phyloP scores from a whole-genome alignment of 2,888 invertebrate species.

The Patella pellucida region DNA sequence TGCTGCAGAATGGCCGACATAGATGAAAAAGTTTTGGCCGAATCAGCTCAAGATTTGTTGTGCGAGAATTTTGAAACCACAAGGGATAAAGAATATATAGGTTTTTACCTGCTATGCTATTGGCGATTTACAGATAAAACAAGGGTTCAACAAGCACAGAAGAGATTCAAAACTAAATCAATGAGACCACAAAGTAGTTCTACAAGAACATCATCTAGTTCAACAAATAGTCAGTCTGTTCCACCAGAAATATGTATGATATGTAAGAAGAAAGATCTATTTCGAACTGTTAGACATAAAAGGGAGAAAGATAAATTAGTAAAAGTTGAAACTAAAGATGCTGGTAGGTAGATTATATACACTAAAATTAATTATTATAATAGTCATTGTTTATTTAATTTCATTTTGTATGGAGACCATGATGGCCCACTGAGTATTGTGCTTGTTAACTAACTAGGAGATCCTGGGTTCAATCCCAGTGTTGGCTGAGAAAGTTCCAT shows the following conservation, averaged over 20 bases:
- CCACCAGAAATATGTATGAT: background rate
- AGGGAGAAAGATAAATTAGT: background rate
- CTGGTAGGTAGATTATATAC: background rate
- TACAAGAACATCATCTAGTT: background rate
- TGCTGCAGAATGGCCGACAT: background rate
- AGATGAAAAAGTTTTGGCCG: background rate
- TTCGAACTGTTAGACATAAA: background rate
- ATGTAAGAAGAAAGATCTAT: background rate
- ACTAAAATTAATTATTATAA: no score
- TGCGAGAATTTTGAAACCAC: background rate
- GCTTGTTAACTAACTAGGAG: no score
- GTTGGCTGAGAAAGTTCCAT: no score
- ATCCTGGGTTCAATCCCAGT: no score
- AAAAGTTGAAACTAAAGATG: background rate
- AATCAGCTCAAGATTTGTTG: background rate
- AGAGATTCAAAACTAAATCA: background rate
- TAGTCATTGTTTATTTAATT: no score
- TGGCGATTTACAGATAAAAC: background rate
- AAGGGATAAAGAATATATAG: background rate
- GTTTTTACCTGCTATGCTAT: background rate
- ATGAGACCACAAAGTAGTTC: background rate
- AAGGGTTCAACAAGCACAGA: background rate
- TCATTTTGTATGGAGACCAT: no score
- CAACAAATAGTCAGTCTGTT: background rate
- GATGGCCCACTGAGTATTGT: no score